These are phyloP conservation scores for Mus minutoides DNA, from an alignment of 2,797 vertebrate species.

Conservation along the genomic window DNA sequence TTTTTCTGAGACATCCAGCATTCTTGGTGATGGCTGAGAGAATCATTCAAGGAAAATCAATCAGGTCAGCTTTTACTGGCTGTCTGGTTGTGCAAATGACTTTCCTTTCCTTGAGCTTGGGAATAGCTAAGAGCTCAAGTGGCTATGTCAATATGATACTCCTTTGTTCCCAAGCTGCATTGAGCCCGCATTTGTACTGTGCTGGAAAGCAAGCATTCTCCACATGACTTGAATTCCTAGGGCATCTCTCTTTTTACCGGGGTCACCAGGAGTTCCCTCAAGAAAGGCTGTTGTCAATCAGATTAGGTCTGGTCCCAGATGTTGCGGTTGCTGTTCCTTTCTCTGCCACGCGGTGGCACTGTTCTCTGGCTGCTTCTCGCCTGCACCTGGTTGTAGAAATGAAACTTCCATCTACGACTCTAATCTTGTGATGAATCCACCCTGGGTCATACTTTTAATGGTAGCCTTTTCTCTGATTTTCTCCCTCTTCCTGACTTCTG, in stretches of 20 bases:
- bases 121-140: not conserved
- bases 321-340: not conserved
- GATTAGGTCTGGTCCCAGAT: not conserved
- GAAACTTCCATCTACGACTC: not conserved
- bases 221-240: not conserved
- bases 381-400: not conserved
- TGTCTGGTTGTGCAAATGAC: not conserved
- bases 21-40: too few species aligned
- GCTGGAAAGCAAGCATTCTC: not conserved
- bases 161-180: not conserved
- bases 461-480: not conserved
- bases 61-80: not conserved
- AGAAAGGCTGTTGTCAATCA: accelerated
- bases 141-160: not conserved
- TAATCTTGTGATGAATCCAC: not conserved
- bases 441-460: not conserved
- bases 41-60: not conserved
- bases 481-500: not conserved
- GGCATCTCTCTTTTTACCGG: accelerated
- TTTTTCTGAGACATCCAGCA: not conserved
- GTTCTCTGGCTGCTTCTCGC: not conserved
- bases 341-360: constrained; percentile 37
- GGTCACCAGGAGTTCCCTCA: not conserved
- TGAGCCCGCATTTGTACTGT: not conserved
- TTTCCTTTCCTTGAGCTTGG: not conserved